Evolutionary conservation across 2,888 invertebrate genomes (phyloP), one percentile per base, ranked within the genome.

Genomic region (Anoncus sp.): DNA sequence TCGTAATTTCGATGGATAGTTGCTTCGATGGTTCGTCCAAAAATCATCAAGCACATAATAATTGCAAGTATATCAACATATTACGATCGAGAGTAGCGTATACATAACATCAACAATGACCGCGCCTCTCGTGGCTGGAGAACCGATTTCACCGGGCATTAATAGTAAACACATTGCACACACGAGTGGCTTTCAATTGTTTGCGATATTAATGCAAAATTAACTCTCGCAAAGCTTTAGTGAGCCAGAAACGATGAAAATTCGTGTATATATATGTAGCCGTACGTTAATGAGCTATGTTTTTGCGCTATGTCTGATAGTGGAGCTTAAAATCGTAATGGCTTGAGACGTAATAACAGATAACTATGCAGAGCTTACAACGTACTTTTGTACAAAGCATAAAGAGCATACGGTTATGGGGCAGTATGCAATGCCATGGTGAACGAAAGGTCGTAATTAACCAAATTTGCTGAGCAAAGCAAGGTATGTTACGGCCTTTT

Each of bases 331-430:
- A 57, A 57, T 43, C 49, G 45, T 77, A 73, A 77, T 73, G 57
- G 67, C 35, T 51, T 57, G 63, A 74, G 69, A 65, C 43, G 55
- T 62, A 78, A 75, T 78, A 75, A 75, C 70, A 55, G 75, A 70
- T 65, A 77, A 70, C 40, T 18, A 10, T 66, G 57, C 49, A 16
- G 59, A 75, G 75, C 75, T 78, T 66, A 75, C 65, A 78, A 40
- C 53, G 12, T 45, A 40, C 63, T 69, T 31, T 49, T 31, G 59
- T 45, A 65, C 40, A 47, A 43, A 43, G 43, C 22, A 14, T 16
- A 62, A 43, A 65, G 9, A 24, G 40, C 24, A 18, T 27, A 10
- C 20, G 20, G 22, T 12, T 49, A 31, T 24, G 24, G 10, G n/a
- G 12, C 12, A 12, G 7, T 35, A 27, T 22, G n/a, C 5, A 49